phyloP scores from a whole-genome alignment of 2,888 invertebrate species.

The Dicycla oo region DNA sequence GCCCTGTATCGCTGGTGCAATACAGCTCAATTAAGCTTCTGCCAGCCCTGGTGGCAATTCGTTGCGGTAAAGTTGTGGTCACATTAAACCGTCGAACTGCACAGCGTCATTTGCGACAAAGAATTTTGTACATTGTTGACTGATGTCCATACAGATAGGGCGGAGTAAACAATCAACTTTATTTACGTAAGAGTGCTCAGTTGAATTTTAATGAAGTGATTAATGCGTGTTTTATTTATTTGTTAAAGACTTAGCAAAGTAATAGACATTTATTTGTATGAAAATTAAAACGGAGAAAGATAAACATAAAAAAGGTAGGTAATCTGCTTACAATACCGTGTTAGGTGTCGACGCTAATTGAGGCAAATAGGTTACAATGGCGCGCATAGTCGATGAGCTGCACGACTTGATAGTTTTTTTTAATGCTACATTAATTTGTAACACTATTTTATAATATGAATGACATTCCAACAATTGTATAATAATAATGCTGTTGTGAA shows the following conservation, averaged over 20 bases:
- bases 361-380: conserved; percentile 55
- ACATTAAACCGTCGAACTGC: conserved; percentile 77
- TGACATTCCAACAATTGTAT: background rate
- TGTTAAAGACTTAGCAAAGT: conserved; percentile 27
- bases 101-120: conserved; percentile 72
- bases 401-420: conserved; percentile 31
- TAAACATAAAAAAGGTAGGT: conserved; percentile 23
- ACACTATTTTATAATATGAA: conserved; percentile 8
- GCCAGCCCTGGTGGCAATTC: conserved; percentile 77
- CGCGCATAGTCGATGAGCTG: conserved; percentile 37
- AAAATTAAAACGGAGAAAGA: conserved; percentile 27
- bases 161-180: conserved; percentile 51
- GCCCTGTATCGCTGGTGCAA: conserved; percentile 66
- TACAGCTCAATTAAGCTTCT: conserved; percentile 78
- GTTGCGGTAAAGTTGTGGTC: conserved; percentile 77
- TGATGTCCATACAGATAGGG: conserved; percentile 55
- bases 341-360: conserved; percentile 57
- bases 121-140: conserved; percentile 64
- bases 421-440: conserved; percentile 23
- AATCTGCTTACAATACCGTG: conserved; percentile 56
- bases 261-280: conserved; percentile 9
- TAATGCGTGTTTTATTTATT: conserved; percentile 27
- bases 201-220: conserved; percentile 56
- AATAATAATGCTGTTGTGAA: background rate
- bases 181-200: conserved; percentile 45